Conservation (phyloP, 1,140 invertebrate genomes). For the Aphidius gifuensis region DNA sequence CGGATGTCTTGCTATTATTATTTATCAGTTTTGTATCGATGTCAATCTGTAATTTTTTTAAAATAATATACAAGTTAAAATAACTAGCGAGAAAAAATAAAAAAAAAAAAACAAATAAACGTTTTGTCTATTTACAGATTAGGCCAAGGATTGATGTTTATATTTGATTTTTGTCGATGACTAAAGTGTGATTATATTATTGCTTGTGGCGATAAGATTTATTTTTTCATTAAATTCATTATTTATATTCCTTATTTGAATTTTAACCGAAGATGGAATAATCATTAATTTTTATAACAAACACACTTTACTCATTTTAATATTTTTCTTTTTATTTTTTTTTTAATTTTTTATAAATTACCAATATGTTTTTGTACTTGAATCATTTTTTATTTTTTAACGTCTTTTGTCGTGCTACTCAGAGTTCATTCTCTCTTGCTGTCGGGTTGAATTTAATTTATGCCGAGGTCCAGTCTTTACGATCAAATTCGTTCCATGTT, state of each 20-base stretch:
- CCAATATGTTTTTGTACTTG: constrained; percentile 7
- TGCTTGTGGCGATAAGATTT: too few species aligned
- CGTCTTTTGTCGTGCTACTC: constrained; percentile 22
- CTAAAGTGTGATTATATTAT: neutral
- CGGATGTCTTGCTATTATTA: neutral
- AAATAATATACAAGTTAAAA: neutral
- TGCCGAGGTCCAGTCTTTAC: constrained; percentile 24
- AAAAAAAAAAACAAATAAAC: neutral
- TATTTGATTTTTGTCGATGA: constrained; percentile 2
- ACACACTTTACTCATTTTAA: neutral
- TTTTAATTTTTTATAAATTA: constrained; percentile 6
- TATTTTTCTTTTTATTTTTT: neutral
- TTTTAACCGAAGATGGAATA: neutral
- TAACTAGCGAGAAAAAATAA: too few species aligned
- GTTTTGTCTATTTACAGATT: constrained; percentile 12
- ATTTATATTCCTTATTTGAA: constrained; percentile 3
- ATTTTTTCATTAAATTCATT: neutral
- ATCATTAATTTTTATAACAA: neutral
- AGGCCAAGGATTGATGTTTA: constrained; percentile 13
- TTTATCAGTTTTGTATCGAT: constrained; percentile 8
- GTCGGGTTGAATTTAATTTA: constrained; percentile 29
- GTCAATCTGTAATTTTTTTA: constrained; percentile 1
- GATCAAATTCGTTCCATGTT: constrained; percentile 22
- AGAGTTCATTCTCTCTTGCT: constrained; percentile 17
- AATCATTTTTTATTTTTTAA: constrained; percentile 14